Base-by-base conservation (phyloP, 1,140 invertebrate genomes). In the Cecropterus lyciades region DNA sequence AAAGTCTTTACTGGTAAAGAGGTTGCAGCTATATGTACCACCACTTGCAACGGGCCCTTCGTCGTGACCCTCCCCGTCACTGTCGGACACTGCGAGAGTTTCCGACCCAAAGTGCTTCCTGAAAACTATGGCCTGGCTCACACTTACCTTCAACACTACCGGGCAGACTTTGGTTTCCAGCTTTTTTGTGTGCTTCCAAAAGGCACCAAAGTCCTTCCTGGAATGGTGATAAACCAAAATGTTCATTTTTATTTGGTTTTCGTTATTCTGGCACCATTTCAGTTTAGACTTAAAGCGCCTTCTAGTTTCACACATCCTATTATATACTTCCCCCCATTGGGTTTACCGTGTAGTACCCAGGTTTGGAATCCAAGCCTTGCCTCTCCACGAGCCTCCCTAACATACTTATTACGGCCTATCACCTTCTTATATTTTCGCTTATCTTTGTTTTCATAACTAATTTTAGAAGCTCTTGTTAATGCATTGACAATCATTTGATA, bases 251-350 rank as follows among this genome's bases (percentile, higher is more conserved):
- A 65, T 69, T 30, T 69, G 15, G 9, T 51, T 13, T 43, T 63
- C 27, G 16, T 66, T 69, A n/a, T 66, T 52, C 17, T 70, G 64
- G 20, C 64, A 70, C 69, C 64, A 67, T 37, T 70, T 70, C 0
- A 70, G 37, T 37, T 51, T 63, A 9, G 11, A 57, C 42, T 71
- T 70, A 64, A 70, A 69, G 14, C 11, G 20, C 9, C 27, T 65
- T 11, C 66, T 62, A 5, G 62, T 53, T 14, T 65, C 62, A 16
- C 45, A 33, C 65, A 68, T 66, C 6, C 65, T 56, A 27, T 65
- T 48, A 51, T 57, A 72, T 10, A 55, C 1, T 2, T 20, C 20
- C 20, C 20, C 20, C 5, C 5, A 20, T 1, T 2, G 5, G 20
- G 20, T 20, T 20, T 20, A 20, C 20, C 20, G 20, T 20, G 20